These are phyloP conservation scores for Bradypodion pumilum DNA, from an alignment of 2,797 vertebrate genomes.

Conservation along the genomic window DNA sequence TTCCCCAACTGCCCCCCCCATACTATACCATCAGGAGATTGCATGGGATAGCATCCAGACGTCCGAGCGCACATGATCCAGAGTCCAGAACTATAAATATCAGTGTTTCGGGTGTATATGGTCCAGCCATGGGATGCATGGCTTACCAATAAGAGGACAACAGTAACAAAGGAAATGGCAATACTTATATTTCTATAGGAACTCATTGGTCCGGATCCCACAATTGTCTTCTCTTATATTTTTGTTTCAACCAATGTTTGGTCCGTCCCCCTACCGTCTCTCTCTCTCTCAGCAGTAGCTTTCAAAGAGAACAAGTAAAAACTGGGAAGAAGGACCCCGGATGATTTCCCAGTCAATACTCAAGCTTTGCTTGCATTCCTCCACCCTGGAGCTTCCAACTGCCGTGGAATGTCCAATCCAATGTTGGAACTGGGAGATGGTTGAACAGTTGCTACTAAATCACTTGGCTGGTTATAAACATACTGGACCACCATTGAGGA, in stretches of 20 bases:
- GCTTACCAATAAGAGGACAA: background rate
- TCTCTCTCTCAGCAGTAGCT: background rate
- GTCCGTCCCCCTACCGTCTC: no score
- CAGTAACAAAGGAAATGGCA: background rate
- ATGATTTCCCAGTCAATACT: background rate
- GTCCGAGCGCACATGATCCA: conserved; percentile 4
- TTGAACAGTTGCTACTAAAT: background rate
- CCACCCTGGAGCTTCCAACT: background rate
- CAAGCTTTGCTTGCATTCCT: background rate
- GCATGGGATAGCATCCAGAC: background rate
- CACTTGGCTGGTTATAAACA: background rate
- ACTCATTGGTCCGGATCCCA: background rate
- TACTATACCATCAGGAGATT: background rate
- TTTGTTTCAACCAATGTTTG: background rate
- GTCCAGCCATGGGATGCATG: conserved; percentile 4
- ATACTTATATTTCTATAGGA: background rate
- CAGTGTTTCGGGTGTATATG: fast-evolving
- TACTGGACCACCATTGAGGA: no score
- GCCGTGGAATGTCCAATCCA: background rate
- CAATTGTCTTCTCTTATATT: background rate
- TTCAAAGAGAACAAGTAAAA: background rate
- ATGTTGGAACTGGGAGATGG: background rate
- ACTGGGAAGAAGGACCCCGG: no score
- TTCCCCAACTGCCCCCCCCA: background rate
- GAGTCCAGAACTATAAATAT: background rate